phyloP scores from a whole-genome alignment of 2,797 vertebrate genomes.

The Varecia variegata region DNA sequence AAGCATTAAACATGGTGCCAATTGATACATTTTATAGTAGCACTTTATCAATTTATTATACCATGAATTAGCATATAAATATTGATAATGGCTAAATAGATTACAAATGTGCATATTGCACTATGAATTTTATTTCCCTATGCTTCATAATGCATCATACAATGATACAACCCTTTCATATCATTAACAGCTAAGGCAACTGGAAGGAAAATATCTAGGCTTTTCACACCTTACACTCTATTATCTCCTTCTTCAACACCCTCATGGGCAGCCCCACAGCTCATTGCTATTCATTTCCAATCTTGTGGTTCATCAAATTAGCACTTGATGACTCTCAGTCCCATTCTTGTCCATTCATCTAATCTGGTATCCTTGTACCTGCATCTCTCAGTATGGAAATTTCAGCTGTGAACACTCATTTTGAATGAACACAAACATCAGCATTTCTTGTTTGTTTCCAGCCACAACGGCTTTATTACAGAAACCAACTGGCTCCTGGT shows the following conservation, averaged over 20 bases:
- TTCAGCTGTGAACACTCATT: not conserved
- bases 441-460: not conserved
- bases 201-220: not conserved
- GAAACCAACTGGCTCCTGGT: not conserved
- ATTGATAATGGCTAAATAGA: slow-evolving; percentile 13
- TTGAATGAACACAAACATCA: not conserved
- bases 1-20: slow-evolving; percentile 14
- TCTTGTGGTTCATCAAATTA: not conserved
- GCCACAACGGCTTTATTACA: not conserved
- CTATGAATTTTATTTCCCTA: not conserved
- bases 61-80: slow-evolving; percentile 51
- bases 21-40: not conserved
- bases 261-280: not conserved
- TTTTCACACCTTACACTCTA: not conserved
- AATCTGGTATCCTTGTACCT: too few relatives aligned
- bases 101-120: not conserved
- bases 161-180: not conserved
- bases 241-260: not conserved
- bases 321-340: too few relatives aligned
- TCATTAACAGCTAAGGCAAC: not conserved
- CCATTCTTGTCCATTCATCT: not conserved
- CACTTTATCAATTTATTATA: slow-evolving; percentile 11
- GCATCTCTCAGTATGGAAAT: not conserved
- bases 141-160: not conserved
- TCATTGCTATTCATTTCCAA: not conserved